A percentile compares a stretch with the other conserved stretches of the same genome.
Conservation (phyloP, 2,797 vertebrate genomes). For the Nothura maculosa region DNA sequence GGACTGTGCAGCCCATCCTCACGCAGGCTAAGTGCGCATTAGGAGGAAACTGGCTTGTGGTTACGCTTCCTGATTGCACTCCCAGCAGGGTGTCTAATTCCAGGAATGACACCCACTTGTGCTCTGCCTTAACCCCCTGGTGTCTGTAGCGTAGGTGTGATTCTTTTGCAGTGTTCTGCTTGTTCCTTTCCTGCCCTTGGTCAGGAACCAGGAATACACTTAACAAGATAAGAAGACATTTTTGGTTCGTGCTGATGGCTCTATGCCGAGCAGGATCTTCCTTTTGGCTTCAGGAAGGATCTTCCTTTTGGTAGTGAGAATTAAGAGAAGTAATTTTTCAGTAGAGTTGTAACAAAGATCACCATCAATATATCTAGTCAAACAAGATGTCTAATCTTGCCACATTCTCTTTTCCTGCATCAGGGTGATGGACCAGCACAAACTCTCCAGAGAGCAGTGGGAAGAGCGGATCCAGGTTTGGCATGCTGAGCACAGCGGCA, state of each 20-base stretch:
- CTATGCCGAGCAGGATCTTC: not conserved
- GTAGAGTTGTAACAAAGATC: not conserved
- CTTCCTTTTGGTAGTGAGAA: not conserved
- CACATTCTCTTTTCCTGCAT: not conserved
- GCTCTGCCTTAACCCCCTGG: not conserved
- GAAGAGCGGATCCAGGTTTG: constrained; percentile 98
- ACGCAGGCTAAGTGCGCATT: not conserved
- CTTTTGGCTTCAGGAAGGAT: not conserved
- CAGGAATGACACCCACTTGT: not conserved
- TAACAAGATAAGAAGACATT: not conserved
- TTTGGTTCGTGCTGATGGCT: not conserved
- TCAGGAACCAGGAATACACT: not conserved
- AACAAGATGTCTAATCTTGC: not conserved
- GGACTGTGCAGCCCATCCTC: not conserved
- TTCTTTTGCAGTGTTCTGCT: not conserved
- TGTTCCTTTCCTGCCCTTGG: not conserved
- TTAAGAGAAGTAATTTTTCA: not conserved
- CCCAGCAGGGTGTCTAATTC: not conserved
- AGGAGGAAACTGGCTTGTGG: not conserved
- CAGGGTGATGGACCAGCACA: constrained; percentile 97
- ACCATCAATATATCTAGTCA: not conserved
- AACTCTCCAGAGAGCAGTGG: constrained; percentile 95
- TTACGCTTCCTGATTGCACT: not conserved
- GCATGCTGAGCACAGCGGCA: constrained; percentile 94
- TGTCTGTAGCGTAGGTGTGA: not conserved